These are phyloP conservation scores for Zaprionus ornatus DNA, from an alignment of 1,140 invertebrate species.

Conservation along the genomic window DNA sequence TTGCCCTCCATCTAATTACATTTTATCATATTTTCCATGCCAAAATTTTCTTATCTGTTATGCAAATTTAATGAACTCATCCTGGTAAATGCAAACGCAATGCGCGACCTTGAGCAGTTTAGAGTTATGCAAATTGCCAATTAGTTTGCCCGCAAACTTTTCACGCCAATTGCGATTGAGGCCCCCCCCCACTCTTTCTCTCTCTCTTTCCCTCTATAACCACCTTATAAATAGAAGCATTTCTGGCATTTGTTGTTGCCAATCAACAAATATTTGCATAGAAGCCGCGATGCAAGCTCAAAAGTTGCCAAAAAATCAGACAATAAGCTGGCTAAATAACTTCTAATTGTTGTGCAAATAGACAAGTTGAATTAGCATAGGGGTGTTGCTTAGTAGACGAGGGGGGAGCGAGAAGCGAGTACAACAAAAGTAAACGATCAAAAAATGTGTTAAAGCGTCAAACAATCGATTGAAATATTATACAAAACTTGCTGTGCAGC, in stretches of 20 bases:
- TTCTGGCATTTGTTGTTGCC: constrained; percentile 32
- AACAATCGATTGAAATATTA: constrained; percentile 59
- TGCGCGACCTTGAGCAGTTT: constrained; percentile 48
- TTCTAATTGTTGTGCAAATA: constrained; percentile 80
- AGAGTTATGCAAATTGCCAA: constrained; percentile 56
- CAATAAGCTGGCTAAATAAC: constrained; percentile 73
- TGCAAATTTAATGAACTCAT: not conserved
- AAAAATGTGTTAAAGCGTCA: constrained; percentile 74
- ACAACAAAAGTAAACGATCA: constrained; percentile 30
- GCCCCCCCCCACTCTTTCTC: not conserved
- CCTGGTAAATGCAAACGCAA: constrained; percentile 14
- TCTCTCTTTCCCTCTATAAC: not conserved
- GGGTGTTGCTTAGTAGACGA: not conserved
- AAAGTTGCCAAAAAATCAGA: constrained; percentile 63
- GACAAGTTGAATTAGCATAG: constrained; percentile 44
- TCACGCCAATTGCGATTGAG: constrained; percentile 54
- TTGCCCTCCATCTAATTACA: too few species aligned
- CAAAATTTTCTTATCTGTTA: not conserved
- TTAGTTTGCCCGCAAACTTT: constrained; percentile 56
- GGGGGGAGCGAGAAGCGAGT: too few species aligned
- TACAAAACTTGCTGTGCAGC: constrained; percentile 40
- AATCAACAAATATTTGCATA: constrained; percentile 70
- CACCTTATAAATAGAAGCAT: constrained; percentile 41
- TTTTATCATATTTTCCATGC: too few species aligned
- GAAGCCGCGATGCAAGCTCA: constrained; percentile 34